A percentile compares a stretch with the other conserved stretches of the same genome.
These are phyloP conservation scores for Perca flavescens DNA, from an alignment of 2,113 vertebrate genomes.

Conservation along the genomic window DNA sequence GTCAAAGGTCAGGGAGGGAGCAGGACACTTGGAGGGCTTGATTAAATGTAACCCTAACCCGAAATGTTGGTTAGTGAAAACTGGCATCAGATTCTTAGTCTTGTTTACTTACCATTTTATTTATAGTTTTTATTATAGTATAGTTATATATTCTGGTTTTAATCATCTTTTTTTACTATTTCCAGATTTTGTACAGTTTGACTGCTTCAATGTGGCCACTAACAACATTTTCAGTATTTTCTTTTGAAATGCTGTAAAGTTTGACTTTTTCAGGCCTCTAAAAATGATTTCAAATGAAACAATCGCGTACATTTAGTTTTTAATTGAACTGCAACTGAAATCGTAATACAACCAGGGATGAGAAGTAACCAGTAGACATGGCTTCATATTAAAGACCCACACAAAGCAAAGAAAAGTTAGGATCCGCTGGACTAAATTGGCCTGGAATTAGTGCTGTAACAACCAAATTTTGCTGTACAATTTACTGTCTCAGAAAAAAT, in stretches of 20 bases:
- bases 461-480: too few species aligned
- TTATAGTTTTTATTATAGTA: too few species aligned
- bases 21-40: slow-evolving; percentile 21
- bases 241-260: too few species aligned
- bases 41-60: slow-evolving; percentile 72
- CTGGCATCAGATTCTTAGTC: too few species aligned
- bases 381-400: background rate
- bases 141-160: background rate
- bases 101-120: too few species aligned
- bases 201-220: background rate
- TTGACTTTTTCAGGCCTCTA: too few species aligned
- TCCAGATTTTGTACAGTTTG: background rate
- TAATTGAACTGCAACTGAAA: background rate
- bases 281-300: background rate
- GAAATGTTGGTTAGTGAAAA: too few species aligned
- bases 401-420: background rate
- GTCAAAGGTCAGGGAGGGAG: slow-evolving; percentile 51
- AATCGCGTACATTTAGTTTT: background rate
- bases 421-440: background rate
- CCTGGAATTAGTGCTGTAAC: too few species aligned
- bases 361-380: background rate
- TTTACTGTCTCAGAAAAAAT: too few species aligned
- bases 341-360: background rate
- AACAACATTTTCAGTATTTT: background rate
- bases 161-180: background rate